Base-by-base conservation (phyloP, 2,888 invertebrate genomes). In the Isoperla grammatica region DNA sequence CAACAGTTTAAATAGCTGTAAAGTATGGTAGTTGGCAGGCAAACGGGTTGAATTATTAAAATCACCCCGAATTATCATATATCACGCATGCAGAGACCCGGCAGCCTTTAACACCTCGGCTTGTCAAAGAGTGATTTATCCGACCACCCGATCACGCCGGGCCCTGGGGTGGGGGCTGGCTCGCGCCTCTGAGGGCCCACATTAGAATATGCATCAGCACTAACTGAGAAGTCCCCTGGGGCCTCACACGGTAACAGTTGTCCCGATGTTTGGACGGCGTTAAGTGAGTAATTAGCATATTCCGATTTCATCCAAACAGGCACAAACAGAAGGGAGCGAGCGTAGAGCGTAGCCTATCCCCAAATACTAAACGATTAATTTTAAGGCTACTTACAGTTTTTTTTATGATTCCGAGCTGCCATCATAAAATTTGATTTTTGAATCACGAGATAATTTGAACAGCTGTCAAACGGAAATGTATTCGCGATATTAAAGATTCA, bases 101-200 rank as follows among this genome's bases (percentile, higher is more conserved):
- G 17, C 37, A 37, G 37, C 39, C 15, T 15, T 37, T 53, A 35
- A 53, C 53, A 53, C 53, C 53, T 53, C 53, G 15, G 40, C 20
- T 19, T 53, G 53, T 53, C 53, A 53, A 53, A 53, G 39, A 53
- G 13, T 53, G 53, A 53, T 39, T 53, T 53, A 53, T 53, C 39
- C 39, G 53, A 53, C 53, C 53, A 53, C 53, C 53, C 53, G 39
- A 53, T 37, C 15, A 9, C 37, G 11, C 5, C 39, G 49, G 2
- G 17, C 39, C 53, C 53, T 17, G 35, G 6, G 4, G n/a, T n/a
- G 50, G 50, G 35, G 12, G 20, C 17, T 6, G 11, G 53, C 53
- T 35, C 53, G 39, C 17, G 39, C 19, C 37, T 17, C 19, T 13
- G 5, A 23, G n/a, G 11, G 22, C 49, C 23, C 6, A 15, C 12